These are phyloP conservation scores for Polyodon spathula DNA, from an alignment of 2,113 vertebrate genomes.

Conservation along the genomic window DNA sequence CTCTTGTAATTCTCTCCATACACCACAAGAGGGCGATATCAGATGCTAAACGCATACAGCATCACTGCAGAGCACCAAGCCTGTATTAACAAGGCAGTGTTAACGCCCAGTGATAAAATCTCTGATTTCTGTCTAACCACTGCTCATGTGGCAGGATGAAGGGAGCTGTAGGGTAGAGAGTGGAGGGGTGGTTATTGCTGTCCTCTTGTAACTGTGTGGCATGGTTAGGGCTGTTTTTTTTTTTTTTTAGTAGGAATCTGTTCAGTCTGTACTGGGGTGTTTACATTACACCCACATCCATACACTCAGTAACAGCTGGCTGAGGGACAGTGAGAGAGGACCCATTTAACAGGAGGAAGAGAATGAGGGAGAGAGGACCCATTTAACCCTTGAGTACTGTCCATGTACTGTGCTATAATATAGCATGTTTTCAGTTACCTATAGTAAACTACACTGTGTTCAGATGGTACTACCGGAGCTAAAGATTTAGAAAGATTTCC, in stretches of 20 bases:
- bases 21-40: slow-evolving; percentile 8
- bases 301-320: slow-evolving; percentile 31
- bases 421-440: too few relatives aligned
- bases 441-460: too few relatives aligned
- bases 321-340: slow-evolving; percentile 37
- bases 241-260: too few relatives aligned
- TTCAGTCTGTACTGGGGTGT: slow-evolving; percentile 42
- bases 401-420: too few relatives aligned
- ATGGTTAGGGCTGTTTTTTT: not conserved
- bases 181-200: not conserved
- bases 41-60: not conserved
- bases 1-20: not conserved
- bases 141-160: not conserved
- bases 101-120: not conserved
- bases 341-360: slow-evolving; percentile 1
- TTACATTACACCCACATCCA: slow-evolving; percentile 54
- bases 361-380: slow-evolving; percentile 17
- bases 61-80: not conserved
- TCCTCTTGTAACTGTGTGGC: not conserved
- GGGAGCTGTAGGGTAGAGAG: not conserved
- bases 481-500: too few relatives aligned
- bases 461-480: too few relatives aligned
- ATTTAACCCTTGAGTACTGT: too few relatives aligned
- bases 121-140: slow-evolving; percentile 8
- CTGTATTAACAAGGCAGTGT: not conserved